These are phyloP conservation scores for Noctua fimbriata DNA, from an alignment of 2,888 invertebrate genomes.

Conservation along the genomic window DNA sequence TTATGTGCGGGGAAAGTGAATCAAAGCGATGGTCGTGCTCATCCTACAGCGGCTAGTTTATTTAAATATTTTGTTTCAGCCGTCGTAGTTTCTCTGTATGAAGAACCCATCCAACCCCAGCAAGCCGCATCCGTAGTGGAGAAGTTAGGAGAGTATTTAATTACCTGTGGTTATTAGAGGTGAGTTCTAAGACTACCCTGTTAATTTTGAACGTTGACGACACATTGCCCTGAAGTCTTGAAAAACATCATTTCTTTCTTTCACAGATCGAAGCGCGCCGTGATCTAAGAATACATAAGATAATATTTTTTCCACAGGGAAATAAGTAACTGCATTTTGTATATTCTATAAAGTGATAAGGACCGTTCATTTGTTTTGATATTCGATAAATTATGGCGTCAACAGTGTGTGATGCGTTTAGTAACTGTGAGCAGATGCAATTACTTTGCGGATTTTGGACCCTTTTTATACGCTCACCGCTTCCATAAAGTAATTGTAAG, in stretches of 20 bases:
- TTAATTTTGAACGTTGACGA: not conserved
- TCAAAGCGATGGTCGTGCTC: conserved; percentile 35
- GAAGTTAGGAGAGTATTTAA: conserved; percentile 99
- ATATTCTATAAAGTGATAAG: conserved; percentile 91
- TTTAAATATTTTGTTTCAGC: conserved; percentile 91
- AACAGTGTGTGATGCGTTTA: conserved; percentile 87
- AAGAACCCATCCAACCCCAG: conserved; percentile 99
- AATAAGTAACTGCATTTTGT: conserved; percentile 91
- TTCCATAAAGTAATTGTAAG: conserved; percentile 87
- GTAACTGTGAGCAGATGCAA: conserved; percentile 85
- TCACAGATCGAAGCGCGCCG: conserved; percentile 90
- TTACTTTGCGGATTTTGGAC: conserved; percentile 89
- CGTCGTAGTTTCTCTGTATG: conserved; percentile 98
- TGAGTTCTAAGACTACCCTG: conserved; percentile 73
- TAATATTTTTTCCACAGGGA: conserved; percentile 91
- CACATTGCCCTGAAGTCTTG: conserved; percentile 27
- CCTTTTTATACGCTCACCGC: conserved; percentile 90
- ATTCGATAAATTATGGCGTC: conserved; percentile 89
- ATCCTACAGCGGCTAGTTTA: conserved; percentile 49
- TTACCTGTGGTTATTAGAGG: conserved; percentile 98
- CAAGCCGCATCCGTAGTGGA: conserved; percentile 99
- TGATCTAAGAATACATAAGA: conserved; percentile 91
- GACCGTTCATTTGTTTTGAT: conserved; percentile 90
- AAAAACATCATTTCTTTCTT: conserved; percentile 72
- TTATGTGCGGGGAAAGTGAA: conserved; percentile 48